phyloP scores from a whole-genome alignment of 2,113 vertebrate species.

The Micronycteris hirsuta region DNA sequence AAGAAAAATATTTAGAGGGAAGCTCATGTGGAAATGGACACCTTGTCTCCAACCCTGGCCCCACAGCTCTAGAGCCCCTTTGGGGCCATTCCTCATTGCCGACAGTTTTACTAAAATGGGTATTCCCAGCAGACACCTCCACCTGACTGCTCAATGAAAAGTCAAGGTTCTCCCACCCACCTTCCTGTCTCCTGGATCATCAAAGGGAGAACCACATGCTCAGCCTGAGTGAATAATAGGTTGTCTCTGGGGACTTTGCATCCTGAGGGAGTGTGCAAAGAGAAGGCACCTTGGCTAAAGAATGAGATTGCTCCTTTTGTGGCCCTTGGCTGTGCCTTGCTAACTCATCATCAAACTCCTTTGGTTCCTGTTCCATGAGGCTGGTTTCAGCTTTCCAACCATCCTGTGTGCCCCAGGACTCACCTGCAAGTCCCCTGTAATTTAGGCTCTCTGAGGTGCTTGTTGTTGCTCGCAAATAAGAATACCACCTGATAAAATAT shows the following conservation, averaged over 20 bases:
- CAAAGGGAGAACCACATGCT: background rate
- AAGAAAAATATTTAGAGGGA: background rate
- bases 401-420: background rate
- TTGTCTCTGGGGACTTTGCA: background rate
- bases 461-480: background rate
- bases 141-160: background rate
- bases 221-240: background rate
- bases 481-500: background rate
- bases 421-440: background rate
- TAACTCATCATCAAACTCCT: background rate
- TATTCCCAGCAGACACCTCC: background rate
- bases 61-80: background rate
- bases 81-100: background rate
- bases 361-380: background rate
- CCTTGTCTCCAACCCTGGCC: background rate
- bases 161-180: background rate
- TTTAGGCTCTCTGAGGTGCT: background rate
- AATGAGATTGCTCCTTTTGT: background rate
- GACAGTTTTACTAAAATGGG: background rate
- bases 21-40: background rate
- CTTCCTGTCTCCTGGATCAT: background rate
- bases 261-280: background rate
- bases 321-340: background rate
- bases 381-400: background rate
- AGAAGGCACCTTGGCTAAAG: background rate